Evolutionary conservation across 2,797 vertebrate genomes (phyloP), one percentile per base, ranked within the genome.

Genomic region (Buphagus erythrorhynchus): DNA sequence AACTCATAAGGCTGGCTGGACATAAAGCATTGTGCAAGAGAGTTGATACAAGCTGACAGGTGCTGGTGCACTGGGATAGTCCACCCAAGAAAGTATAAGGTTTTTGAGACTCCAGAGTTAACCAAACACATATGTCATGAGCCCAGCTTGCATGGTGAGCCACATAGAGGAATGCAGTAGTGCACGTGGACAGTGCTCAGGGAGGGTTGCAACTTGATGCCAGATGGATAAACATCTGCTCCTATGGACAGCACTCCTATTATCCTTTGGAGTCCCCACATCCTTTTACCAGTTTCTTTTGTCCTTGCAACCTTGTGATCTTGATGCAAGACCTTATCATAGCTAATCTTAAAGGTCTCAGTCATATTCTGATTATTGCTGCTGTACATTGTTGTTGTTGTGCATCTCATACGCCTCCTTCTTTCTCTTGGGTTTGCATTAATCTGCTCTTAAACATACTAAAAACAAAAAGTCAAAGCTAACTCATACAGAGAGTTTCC

Each of bases 301-400:
- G 35, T 59, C 35, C 26, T 61, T 72, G 9, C 15, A 48, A 28
- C 17, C 20, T 43, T 0, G 1, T 55, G 22, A 26, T 36, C 18
- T 66, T 87, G n/a, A 28, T 35, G 11, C 16, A 52, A 65, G 28
- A 19, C 21, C 36, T 66, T 24, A 12, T 1, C 8, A 11, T 40
- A n/a, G 35, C 12, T 63, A 7, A 29, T 59, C 49, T 62, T 10
- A 16, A 2, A n/a, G 18, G 20, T 58, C 20, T 67, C 35, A 35
- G 7, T 13, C 42, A 36, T 17, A 51, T 12, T 35, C n/a, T 45
- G 45, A 9, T 72, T 28, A 25, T 73, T 13, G 13, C 10, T 49
- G 16, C 28, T 0, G 1, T 26, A 13, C 0, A 2, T 13, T 51
- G 2, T 13, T 38, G 16, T 20, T 63, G 6, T 15, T 90, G 28